phyloP scores from a whole-genome alignment of 2,113 vertebrate species.

The Perognathus longimembris region DNA sequence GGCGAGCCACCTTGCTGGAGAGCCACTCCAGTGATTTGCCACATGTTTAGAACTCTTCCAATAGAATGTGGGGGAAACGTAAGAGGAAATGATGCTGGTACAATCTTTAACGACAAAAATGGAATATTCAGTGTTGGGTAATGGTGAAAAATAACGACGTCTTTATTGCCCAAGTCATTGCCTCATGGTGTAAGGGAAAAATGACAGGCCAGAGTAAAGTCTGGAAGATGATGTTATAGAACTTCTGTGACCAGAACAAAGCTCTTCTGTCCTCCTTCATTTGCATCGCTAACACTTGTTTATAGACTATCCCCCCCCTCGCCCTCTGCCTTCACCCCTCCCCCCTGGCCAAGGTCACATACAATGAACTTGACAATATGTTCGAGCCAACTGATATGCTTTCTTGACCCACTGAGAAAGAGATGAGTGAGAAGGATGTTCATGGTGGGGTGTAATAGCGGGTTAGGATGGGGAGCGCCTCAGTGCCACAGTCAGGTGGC shows the following conservation, averaged over 20 bases:
- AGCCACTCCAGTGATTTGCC: background rate
- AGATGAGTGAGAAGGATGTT: background rate
- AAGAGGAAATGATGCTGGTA: background rate
- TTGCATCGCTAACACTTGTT: background rate
- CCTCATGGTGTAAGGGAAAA: background rate
- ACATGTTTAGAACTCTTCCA: background rate
- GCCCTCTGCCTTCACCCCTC: background rate
- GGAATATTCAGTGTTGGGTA: background rate
- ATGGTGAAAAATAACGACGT: background rate
- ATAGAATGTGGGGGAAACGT: background rate
- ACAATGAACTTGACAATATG: background rate
- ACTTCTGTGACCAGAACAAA: background rate
- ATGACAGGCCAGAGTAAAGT: background rate
- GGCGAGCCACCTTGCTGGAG: background rate
- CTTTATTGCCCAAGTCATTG: background rate
- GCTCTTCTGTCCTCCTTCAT: background rate
- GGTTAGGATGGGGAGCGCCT: fast-evolving
- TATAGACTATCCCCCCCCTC: no score
- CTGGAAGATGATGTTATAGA: background rate
- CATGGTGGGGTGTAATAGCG: fast-evolving
- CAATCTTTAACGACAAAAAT: background rate
- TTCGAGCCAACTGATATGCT: background rate
- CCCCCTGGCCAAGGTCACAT: background rate
- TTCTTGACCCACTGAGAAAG: background rate
- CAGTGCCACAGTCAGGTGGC: background rate